phyloP scores from a whole-genome alignment of 2,113 vertebrate genomes.

The Myocastor coypus region DNA sequence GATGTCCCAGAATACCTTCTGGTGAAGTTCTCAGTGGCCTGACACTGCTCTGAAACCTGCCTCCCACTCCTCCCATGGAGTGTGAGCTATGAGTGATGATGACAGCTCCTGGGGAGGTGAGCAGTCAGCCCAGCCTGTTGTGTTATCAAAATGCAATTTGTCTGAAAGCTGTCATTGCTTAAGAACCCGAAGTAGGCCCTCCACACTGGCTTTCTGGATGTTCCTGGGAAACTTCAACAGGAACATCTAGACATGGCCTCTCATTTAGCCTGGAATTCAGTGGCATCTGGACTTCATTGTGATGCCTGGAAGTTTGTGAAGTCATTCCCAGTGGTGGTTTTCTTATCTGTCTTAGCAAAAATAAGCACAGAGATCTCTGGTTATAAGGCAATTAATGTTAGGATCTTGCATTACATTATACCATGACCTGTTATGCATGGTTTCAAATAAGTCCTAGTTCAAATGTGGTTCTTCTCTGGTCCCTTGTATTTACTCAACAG shows the following conservation, averaged over 20 bases:
- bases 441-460: neutral
- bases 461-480: neutral
- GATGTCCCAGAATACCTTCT: neutral
- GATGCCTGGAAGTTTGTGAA: constrained; percentile 24
- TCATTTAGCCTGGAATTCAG: neutral
- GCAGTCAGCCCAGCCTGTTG: neutral
- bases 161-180: constrained; percentile 33
- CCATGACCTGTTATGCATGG: neutral
- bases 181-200: constrained; percentile 9
- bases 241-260: neutral
- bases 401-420: constrained; percentile 27
- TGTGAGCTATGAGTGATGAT: neutral
- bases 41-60: neutral
- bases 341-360: constrained; percentile 48
- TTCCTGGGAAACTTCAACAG: constrained; percentile 45
- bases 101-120: constrained; percentile 11
- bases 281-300: constrained; percentile 57
- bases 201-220: neutral
- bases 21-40: neutral
- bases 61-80: neutral
- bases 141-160: constrained; percentile 27
- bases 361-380: neutral
- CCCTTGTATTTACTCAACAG: neutral
- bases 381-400: constrained; percentile 3
- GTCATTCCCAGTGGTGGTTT: neutral